Evolutionary conservation across 2,888 invertebrate genomes (phyloP).

Genomic region (Drosophila atripex): DNA sequence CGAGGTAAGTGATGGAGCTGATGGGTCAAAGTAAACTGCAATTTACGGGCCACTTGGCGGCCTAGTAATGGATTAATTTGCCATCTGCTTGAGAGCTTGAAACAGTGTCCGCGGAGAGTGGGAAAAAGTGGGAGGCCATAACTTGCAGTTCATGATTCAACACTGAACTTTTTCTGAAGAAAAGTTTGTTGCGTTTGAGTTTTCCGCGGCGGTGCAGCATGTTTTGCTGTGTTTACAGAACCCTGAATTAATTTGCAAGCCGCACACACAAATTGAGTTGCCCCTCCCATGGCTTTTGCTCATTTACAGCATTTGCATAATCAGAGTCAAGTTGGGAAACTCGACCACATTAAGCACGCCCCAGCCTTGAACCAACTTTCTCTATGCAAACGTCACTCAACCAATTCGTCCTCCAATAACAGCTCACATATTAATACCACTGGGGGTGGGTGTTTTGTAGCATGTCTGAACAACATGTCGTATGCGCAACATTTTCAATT

Average conservation of each 20-base stretch:
- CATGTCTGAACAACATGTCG: conserved; percentile 57
- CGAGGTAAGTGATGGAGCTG: conserved; percentile 35
- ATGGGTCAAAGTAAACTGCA: conserved; percentile 35
- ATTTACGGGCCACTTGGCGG: conserved; percentile 43
- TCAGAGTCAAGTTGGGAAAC: conserved; percentile 35
- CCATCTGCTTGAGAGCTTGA: conserved; percentile 14
- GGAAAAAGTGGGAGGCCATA: background rate
- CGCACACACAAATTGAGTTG: conserved; percentile 42
- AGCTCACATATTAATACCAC: conserved; percentile 17
- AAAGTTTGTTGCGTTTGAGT: conserved; percentile 20
- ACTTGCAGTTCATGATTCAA: conserved; percentile 6
- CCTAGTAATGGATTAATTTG: conserved; percentile 47
- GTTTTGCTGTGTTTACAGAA: conserved; percentile 27
- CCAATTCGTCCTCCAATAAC: conserved; percentile 48
- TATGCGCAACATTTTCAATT: conserved; percentile 70
- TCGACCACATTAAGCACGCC: conserved; percentile 44
- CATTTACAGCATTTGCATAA: conserved; percentile 57
- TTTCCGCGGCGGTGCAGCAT: conserved; percentile 11
- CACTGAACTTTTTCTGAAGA: conserved; percentile 18
- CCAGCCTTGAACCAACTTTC: conserved; percentile 50
- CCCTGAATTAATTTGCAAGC: conserved; percentile 36
- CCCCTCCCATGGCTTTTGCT: conserved; percentile 19
- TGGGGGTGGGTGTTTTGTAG: background rate
- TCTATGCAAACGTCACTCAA: conserved; percentile 40
- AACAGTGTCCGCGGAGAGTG: background rate